Base-by-base conservation (phyloP, 2,113 vertebrate species). In the Neopipo cinnamomea region DNA sequence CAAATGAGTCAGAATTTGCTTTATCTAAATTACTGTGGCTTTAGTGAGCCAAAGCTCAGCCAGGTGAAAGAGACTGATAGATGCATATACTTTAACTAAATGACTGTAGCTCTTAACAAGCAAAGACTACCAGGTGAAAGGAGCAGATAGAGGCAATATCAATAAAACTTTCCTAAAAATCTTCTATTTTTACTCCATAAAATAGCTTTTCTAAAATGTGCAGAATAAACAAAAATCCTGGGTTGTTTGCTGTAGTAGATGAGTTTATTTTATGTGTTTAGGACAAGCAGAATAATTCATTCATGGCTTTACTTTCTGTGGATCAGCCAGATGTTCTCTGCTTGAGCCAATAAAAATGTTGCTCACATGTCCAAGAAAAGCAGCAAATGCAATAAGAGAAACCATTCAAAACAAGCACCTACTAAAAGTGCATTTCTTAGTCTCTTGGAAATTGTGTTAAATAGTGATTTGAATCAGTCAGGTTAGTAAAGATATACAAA, bases 281-380 rank as follows among this genome's bases (percentile, higher is more conserved):
- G 63, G 66, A 79, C 39, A 88, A 76, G 65, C 27, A 84, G 35
- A 83, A 83, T 93, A 89, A 93, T 85, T 96, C 44, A 83, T 89
- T 80, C 41, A 53, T 55, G 41, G 12, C 22, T 95, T 87, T 87
- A 24, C 3, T 31, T 89, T 86, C 89, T 70, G 88, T 79, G 71
- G 31, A 86, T 72, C 39, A 86, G 49, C 47, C 65, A 91, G 86
- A 46, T 91, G 74, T 87, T 88, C 39, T 87, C 46, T 85, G 19
- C 31, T 89, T 59, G 7, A 91, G 58, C 53, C 66, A 89, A 81
- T 63, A 91, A 82, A 92, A 93, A 28, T 47, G 17, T 85, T 95
- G 20, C 52, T 93, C 25, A 41, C 5, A 5, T 65, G 50, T 83
- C 19, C 59, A 72, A 74, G 75, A 68, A 86, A 88, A 88, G 31